Evolutionary conservation across 2,888 invertebrate species (phyloP).

Genomic region (Caenorhabditis doughertyi): DNA sequence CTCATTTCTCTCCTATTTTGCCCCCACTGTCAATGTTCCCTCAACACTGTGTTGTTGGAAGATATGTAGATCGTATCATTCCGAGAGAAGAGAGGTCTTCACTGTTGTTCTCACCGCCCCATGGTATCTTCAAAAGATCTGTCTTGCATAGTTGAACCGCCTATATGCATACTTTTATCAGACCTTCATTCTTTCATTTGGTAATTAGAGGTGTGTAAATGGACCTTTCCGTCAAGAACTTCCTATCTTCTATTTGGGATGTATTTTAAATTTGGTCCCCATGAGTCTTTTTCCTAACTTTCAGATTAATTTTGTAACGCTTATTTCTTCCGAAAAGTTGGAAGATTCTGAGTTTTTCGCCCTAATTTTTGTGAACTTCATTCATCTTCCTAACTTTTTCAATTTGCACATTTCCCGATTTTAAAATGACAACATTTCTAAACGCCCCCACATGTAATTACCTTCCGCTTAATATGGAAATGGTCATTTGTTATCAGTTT

Average conservation of each 20-base stretch:
- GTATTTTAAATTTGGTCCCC: neutral
- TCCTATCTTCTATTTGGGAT: neutral
- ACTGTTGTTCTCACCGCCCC: conserved; percentile 55
- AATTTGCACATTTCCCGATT: neutral
- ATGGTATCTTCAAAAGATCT: conserved; percentile 52
- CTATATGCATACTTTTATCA: conserved; percentile 52
- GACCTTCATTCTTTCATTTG: neutral
- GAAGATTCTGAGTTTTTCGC: too few relatives aligned
- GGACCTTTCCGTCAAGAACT: neutral
- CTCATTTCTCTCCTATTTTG: conserved; percentile 14
- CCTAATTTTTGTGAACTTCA: too few relatives aligned
- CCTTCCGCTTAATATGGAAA: neutral
- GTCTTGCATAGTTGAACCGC: conserved; percentile 52
- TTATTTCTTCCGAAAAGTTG: too few relatives aligned
- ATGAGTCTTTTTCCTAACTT: neutral
- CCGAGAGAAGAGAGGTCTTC: conserved; percentile 25
- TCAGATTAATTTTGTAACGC: too few relatives aligned
- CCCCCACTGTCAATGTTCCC: conserved; percentile 3
- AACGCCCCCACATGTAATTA: conserved; percentile 2
- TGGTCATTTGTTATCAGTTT: conserved; percentile 54
- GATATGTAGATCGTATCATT: conserved; percentile 58
- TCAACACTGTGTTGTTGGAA: conserved; percentile 53
- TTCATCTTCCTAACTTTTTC: neutral
- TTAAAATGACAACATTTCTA: neutral
- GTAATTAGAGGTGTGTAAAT: conserved; percentile 15